Conservation (phyloP, 2,797 vertebrate genomes). For the Pogoniulus pusillus region DNA sequence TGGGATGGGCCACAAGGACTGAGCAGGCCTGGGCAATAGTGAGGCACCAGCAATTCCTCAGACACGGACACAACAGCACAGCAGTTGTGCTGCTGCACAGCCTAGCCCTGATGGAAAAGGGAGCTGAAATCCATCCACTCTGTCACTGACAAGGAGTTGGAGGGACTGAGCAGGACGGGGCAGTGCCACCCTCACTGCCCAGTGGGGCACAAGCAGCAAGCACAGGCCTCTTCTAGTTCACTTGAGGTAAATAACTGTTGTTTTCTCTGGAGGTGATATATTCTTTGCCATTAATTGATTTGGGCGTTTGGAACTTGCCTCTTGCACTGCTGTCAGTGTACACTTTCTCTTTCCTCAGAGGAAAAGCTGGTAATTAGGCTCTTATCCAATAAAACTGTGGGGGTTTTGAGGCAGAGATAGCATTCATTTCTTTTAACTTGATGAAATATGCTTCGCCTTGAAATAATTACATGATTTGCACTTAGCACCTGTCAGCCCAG, state of each 20-base stretch:
- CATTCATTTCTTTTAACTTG: background rate
- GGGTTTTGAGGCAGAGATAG: background rate
- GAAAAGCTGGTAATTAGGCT: background rate
- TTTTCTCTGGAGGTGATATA: background rate
- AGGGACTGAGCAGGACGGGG: background rate
- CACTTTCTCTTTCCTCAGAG: background rate
- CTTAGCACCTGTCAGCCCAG: conserved; percentile 7
- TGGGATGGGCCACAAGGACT: background rate
- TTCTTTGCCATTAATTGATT: background rate
- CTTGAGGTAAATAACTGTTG: background rate
- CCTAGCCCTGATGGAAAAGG: accelerated
- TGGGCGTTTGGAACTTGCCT: background rate
- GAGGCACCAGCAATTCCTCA: background rate
- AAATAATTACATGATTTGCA: conserved; percentile 7
- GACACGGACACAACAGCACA: accelerated
- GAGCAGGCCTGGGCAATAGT: background rate
- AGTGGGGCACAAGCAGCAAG: background rate
- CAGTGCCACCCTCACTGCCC: background rate
- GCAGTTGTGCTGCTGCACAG: background rate
- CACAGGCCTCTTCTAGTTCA: background rate
- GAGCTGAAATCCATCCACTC: background rate
- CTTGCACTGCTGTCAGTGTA: background rate
- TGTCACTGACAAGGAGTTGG: background rate
- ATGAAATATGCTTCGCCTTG: background rate
- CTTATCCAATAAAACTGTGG: background rate